Evolutionary conservation across 2,113 vertebrate genomes (phyloP).

Genomic region (Podiceps cristatus): DNA sequence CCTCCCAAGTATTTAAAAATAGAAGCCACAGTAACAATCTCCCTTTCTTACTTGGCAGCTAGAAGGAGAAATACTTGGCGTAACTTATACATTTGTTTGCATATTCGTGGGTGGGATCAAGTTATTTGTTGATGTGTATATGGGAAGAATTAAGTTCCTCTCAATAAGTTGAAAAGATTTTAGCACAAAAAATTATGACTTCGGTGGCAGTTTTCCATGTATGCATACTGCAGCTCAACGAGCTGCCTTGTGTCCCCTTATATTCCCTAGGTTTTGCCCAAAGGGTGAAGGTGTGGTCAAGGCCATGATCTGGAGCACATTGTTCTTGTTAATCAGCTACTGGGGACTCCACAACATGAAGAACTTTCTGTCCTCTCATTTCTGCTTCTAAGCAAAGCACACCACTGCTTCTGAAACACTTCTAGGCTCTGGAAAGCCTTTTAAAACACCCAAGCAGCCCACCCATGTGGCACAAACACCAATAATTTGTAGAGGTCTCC

Average conservation of each 20-base stretch:
- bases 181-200: background rate
- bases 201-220: background rate
- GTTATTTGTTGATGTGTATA: constrained; percentile 28
- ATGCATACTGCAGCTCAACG: background rate
- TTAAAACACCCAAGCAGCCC: background rate
- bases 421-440: background rate
- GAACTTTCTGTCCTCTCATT: background rate
- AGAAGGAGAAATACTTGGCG: constrained; percentile 33
- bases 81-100: constrained; percentile 55
- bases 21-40: constrained; percentile 54
- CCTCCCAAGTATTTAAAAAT: constrained; percentile 57
- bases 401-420: background rate
- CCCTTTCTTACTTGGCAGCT: constrained; percentile 50
- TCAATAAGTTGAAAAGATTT: constrained; percentile 2
- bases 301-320: background rate
- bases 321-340: background rate
- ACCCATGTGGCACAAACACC: constrained; percentile 5
- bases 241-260: background rate
- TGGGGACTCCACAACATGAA: background rate
- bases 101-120: constrained; percentile 50
- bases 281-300: constrained; percentile 7
- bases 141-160: constrained; percentile 35
- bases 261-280: background rate
- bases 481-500: background rate
- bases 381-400: constrained; percentile 8